Conservation (phyloP, 2,797 vertebrate species). For the Periophthalmus magnuspinnatus region DNA sequence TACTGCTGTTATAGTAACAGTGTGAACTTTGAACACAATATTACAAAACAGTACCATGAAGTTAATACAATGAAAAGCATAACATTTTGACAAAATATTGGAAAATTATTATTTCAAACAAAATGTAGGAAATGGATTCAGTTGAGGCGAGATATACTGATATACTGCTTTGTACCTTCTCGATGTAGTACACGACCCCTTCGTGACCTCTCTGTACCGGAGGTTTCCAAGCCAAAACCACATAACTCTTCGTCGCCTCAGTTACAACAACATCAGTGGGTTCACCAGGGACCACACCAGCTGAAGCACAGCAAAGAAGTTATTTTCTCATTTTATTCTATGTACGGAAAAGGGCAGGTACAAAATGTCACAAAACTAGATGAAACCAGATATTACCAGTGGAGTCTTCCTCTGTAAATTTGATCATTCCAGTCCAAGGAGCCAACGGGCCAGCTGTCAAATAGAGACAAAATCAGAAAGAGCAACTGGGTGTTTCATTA, state of each 20-base stretch:
- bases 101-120: background rate
- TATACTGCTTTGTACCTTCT: constrained; percentile 88
- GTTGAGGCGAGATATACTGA: background rate
- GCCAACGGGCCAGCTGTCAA: constrained; percentile 87
- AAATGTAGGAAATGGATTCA: background rate
- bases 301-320: constrained; percentile 67
- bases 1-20: background rate
- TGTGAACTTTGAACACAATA: background rate
- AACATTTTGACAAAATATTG: background rate
- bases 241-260: constrained; percentile 95
- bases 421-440: constrained; percentile 98
- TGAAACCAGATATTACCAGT: constrained; percentile 75
- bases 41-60: background rate
- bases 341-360: background rate
- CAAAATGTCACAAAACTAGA: background rate
- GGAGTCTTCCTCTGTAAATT: constrained; percentile 96
- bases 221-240: constrained; percentile 97
- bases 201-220: constrained; percentile 93
- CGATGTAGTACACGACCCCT: constrained; percentile 96
- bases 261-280: constrained; percentile 89
- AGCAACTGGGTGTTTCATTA: background rate
- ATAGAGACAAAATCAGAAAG: background rate
- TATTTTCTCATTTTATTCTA: background rate
- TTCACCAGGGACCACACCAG: constrained; percentile 90
- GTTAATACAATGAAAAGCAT: background rate